Base-by-base conservation (phyloP, 2,113 vertebrate species). In the Rhineura floridana region DNA sequence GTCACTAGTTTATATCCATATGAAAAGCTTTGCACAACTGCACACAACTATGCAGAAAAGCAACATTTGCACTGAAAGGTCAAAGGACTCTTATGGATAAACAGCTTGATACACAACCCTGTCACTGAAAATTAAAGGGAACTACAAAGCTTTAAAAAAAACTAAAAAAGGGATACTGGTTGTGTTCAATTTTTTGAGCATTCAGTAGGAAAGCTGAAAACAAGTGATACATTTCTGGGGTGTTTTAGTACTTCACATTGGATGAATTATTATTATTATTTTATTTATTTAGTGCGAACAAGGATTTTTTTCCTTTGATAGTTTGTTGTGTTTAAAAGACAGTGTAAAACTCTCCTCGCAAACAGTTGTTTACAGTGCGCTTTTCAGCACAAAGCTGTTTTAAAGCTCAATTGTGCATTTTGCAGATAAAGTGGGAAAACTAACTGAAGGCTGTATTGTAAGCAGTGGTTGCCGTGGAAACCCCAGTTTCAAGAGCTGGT, bases 341-440 rank as follows among this genome's bases (percentile, higher is more conserved):
- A 96, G 97, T 96, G 95, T 97, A 97, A 97, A 97, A 97, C 96
- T 97, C 97, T 97, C 96, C 94, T 96, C 94, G 97, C 96, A 98
- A 98, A 97, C 97, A 97, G 97, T 97, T 98, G 98, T 98, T 98
- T 98, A 97, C 97, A 98, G 97, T 97, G 96, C 83, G 95, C 96
- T 97, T 98, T 98, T 96, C 97, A 97, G 97, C 96, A 96, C 95
- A 94, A 97, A 97, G 97, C 98, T 97, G 98, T 98, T 98, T 99
- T 98, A 98, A 98, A 98, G 98, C 98, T 98, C 98, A 99, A 98
- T 98, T 99, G 99, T 99, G 99, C 98, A 98, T 99, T 99, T 99
- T 99, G 98, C 98, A 99, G 99, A 99, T 99, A 99, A 99, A 99
- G 98, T 98, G 98, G 98, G 98, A 98, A 98, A 98, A 99, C 98